A percentile compares a stretch with the other conserved stretches of the same genome.
phyloP scores from a whole-genome alignment of 2,888 invertebrate species.

The Herminia tarsipennalis region DNA sequence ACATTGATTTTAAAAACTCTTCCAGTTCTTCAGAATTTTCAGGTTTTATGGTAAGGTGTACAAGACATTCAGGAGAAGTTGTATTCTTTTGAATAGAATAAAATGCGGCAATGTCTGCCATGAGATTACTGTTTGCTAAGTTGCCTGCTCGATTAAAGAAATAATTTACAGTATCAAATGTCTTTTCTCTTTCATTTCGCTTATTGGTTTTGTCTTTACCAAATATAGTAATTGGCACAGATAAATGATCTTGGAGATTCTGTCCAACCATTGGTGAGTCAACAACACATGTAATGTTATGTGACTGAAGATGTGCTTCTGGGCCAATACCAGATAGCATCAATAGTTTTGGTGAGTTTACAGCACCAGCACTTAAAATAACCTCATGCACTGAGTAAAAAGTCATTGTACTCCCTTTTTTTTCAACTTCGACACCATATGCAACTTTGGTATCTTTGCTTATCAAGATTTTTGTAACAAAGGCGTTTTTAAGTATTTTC shows the following conservation, averaged over 20 bases:
- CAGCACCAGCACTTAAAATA: conserved; percentile 74
- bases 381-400: conserved; percentile 66
- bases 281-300: conserved; percentile 63
- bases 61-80: conserved; percentile 59
- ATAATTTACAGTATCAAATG: conserved; percentile 73
- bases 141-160: conserved; percentile 79
- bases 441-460: conserved; percentile 5
- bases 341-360: conserved; percentile 76
- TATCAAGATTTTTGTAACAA: conserved; percentile 31
- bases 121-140: conserved; percentile 71
- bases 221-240: conserved; percentile 54
- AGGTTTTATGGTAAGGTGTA: conserved; percentile 43
- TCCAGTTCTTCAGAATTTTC: conserved; percentile 52
- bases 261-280: conserved; percentile 77
- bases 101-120: conserved; percentile 78
- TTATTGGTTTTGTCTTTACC: neutral
- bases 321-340: conserved; percentile 83
- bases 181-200: conserved; percentile 29
- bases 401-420: conserved; percentile 11
- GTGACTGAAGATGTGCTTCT: conserved; percentile 56
- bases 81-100: conserved; percentile 53
- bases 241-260: conserved; percentile 81
- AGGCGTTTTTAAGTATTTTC: conserved; percentile 18
- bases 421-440: conserved; percentile 29
- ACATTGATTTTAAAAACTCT: neutral